Evolutionary conservation across 2,797 vertebrate genomes (phyloP), one percentile per base, ranked within the genome.

Genomic region (Silurus aristotelis): DNA sequence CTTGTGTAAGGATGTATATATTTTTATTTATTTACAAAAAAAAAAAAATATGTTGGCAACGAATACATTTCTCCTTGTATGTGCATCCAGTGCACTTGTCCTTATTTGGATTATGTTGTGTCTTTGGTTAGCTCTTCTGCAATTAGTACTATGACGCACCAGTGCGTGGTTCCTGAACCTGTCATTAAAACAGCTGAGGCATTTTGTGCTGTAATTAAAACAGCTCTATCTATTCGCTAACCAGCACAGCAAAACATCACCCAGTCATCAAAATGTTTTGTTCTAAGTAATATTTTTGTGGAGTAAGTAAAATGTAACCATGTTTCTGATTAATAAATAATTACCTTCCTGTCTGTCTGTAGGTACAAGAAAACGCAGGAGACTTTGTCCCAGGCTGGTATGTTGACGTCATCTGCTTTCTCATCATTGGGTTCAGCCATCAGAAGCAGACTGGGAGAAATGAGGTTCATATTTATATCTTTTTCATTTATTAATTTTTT

Each of bases 291-390:
- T 67, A 27, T 67, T 67, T 17, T 66, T 55, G 27, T 27, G 43
- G 15, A 64, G n/a, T 14, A 27, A 25, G 25, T 63, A 77, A 31
- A 2, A n/a, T 76, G 15, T 38, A 67, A 31, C 12, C 19, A 19
- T 43, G 20, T 31, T 55, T 19, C 27, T 31, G 31, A 27, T 71
- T 8, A 46, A n/a, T 58, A 31, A 80, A 43, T 48, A 20, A 64
- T 25, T 25, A 82, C 88, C 77, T 14, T 5, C 25, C 0, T 63
- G 12, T 80, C 52, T 83, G 14, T 89, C 19, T 87, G 19, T 86
- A 99, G 98, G 66, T 99, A 97, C 58, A 94, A 97, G 94, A 98
- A 96, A 92, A 99, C 98, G 85, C 96, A 97, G 89, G 97, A 98
- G 87, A 95, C 95, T 10, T 93, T 99, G 56, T 97, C 96, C 63